These are phyloP conservation scores for Lomographa bimaculata DNA, from an alignment of 2,888 invertebrate species.

Conservation along the genomic window DNA sequence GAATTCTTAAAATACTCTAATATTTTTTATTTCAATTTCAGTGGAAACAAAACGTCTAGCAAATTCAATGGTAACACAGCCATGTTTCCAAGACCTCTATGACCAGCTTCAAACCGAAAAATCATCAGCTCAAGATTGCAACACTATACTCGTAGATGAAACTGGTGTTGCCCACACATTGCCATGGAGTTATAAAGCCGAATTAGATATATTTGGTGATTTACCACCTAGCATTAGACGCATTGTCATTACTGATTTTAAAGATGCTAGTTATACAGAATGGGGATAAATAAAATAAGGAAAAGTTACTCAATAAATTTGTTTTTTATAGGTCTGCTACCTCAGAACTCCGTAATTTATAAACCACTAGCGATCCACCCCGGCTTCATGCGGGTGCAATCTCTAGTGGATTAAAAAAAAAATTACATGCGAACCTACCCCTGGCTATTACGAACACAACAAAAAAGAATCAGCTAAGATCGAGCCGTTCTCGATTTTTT, in stretches of 20 bases:
- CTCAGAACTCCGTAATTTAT: too few species aligned
- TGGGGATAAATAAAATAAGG: slow-evolving; percentile 83
- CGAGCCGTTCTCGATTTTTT: too few species aligned
- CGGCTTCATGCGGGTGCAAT: too few species aligned
- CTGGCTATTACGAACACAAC: too few species aligned
- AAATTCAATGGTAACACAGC: slow-evolving; percentile 36
- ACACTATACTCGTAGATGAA: slow-evolving; percentile 55
- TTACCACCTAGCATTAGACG: slow-evolving; percentile 85
- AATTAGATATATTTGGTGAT: slow-evolving; percentile 69
- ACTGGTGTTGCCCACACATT: slow-evolving; percentile 67
- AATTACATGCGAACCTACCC: too few species aligned
- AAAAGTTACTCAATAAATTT: too few species aligned
- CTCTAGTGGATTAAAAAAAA: too few species aligned
- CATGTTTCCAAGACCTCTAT: slow-evolving; percentile 63
- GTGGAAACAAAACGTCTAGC: slow-evolving; percentile 48
- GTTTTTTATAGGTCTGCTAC: too few species aligned
- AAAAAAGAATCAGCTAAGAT: too few species aligned
- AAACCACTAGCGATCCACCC: too few species aligned
- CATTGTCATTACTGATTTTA: slow-evolving; percentile 79
- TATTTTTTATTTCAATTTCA: slow-evolving; percentile 42
- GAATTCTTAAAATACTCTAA: too few species aligned
- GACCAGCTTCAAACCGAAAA: slow-evolving; percentile 56
- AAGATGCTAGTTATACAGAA: slow-evolving; percentile 68
- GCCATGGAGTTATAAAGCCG: slow-evolving; percentile 77
- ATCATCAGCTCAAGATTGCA: slow-evolving; percentile 32